These are phyloP conservation scores for Drosophila eohydei DNA, from an alignment of 2,888 invertebrate genomes.

Conservation along the genomic window DNA sequence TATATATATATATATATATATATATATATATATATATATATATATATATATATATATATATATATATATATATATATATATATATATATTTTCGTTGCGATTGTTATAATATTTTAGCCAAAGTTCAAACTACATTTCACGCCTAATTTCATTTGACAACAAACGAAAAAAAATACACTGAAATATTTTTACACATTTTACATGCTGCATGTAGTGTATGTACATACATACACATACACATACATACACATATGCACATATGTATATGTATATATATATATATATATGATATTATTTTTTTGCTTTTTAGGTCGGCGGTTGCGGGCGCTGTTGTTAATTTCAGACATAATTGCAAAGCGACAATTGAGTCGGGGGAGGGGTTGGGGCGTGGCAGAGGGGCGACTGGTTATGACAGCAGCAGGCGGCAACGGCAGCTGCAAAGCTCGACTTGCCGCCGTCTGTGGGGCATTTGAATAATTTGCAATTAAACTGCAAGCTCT, in stretches of 20 bases:
- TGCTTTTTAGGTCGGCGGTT: constrained; percentile 9
- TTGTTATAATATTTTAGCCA: constrained; percentile 60
- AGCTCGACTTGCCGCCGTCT: constrained; percentile 46
- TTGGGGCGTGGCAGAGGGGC: constrained; percentile 19
- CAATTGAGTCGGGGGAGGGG: constrained; percentile 12
- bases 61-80: not conserved
- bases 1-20: constrained; percentile 14
- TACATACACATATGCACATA: not conserved
- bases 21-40: constrained; percentile 14
- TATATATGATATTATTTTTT: constrained; percentile 22
- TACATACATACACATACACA: not conserved
- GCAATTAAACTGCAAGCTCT: constrained; percentile 68
- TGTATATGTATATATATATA: not conserved
- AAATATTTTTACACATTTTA: constrained; percentile 59
- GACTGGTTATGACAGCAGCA: constrained; percentile 76
- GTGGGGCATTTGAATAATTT: constrained; percentile 74
- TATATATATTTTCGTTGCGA: constrained; percentile 9
- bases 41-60: constrained; percentile 3
- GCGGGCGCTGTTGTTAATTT: constrained; percentile 73
- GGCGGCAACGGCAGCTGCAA: constrained; percentile 44
- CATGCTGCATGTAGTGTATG: constrained; percentile 3
- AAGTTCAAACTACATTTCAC: constrained; percentile 78
- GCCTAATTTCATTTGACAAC: constrained; percentile 78
- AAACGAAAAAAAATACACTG: constrained; percentile 49
- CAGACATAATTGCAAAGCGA: constrained; percentile 73